Conservation (phyloP, 2,888 invertebrate species). For the Ectobius pallidus region DNA sequence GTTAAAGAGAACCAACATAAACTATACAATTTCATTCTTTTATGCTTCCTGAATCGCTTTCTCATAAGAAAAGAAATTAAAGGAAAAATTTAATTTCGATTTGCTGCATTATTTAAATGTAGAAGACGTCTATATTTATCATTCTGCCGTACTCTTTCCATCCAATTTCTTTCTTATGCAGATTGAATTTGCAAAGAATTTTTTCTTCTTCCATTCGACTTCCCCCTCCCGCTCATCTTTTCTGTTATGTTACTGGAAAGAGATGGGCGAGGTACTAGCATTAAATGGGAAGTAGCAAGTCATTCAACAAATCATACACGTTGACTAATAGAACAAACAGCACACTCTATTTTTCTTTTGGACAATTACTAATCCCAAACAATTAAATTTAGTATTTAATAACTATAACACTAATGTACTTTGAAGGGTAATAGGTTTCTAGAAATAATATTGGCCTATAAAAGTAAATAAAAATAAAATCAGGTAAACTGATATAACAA, state of each 20-base stretch:
- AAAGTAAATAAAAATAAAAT: too few relatives aligned
- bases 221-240: background rate
- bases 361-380: too few relatives aligned
- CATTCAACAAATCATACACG: conserved; percentile 27
- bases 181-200: conserved; percentile 37
- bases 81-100: conserved; percentile 41
- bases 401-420: too few relatives aligned
- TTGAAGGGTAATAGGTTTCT: too few relatives aligned
- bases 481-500: too few relatives aligned
- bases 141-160: conserved; percentile 4
- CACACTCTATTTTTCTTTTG: too few relatives aligned
- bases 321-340: too few relatives aligned
- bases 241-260: background rate
- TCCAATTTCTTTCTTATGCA: conserved; percentile 34
- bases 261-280: background rate
- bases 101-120: conserved; percentile 42
- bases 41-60: background rate
- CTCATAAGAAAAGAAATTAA: conserved; percentile 32
- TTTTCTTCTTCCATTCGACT: background rate
- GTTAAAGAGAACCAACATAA: background rate
- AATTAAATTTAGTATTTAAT: too few relatives aligned
- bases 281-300: conserved; percentile 17
- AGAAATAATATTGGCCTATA: too few relatives aligned
- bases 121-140: conserved; percentile 24
- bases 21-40: conserved; percentile 21